Percentiles rank a stretch among this genome's conserved stretches.
Evolutionary conservation across 37 sponge, comb jelly and placozoan genomes (phyloP).

Genomic region (Geodia barretti): DNA sequence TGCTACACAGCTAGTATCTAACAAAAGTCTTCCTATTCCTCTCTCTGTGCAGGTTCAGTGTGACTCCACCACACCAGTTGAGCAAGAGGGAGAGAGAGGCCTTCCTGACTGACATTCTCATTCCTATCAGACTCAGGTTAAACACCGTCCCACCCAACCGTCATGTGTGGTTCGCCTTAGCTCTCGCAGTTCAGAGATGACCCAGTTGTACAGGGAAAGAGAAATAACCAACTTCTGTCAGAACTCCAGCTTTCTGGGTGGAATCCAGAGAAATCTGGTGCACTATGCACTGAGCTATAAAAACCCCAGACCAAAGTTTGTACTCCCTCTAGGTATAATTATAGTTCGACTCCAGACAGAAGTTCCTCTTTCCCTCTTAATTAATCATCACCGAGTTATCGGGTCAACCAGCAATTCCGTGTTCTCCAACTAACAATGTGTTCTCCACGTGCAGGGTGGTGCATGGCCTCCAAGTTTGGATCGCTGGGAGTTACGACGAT

Average conservation of each 20-base stretch:
- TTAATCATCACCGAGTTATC: background rate
- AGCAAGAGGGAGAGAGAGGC: slow-evolving; percentile 35
- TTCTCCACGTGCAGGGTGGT: slow-evolving; percentile 43
- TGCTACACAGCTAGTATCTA: background rate
- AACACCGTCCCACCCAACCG: background rate
- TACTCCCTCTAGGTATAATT: too few relatives aligned
- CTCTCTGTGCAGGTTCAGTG: slow-evolving; percentile 35
- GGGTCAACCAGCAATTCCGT: background rate
- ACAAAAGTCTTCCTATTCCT: background rate
- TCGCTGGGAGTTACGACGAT: slow-evolving; percentile 52
- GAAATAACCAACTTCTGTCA: too few relatives aligned
- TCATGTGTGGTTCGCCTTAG: background rate
- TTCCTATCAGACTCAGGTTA: slow-evolving; percentile 76
- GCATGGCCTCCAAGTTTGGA: slow-evolving; percentile 64
- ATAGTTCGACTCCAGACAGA: too few relatives aligned
- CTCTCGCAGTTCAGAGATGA: too few relatives aligned
- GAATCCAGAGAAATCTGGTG: too few relatives aligned
- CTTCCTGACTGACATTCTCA: slow-evolving; percentile 49
- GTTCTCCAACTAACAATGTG: background rate
- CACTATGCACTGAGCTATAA: too few relatives aligned
- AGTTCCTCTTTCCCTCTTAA: too few relatives aligned
- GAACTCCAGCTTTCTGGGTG: too few relatives aligned
- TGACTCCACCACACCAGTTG: slow-evolving; percentile 28
- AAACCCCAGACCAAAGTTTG: too few relatives aligned
- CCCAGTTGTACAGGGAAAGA: too few relatives aligned